phyloP scores from a whole-genome alignment of 2,113 vertebrate species.

The Diadophis punctatus region DNA sequence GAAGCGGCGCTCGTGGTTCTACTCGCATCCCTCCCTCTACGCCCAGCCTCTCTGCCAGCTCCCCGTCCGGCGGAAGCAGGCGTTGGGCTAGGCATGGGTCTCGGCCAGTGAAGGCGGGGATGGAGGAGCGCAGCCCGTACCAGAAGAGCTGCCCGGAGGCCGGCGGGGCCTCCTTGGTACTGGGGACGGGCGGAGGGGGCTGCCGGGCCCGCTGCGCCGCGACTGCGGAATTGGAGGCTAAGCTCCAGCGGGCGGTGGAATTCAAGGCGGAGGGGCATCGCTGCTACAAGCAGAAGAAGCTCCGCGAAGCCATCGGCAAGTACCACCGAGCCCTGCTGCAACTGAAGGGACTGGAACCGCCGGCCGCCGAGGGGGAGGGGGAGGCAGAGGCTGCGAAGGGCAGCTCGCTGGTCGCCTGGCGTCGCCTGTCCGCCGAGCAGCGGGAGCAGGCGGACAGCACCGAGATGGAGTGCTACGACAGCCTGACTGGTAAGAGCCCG shows the following conservation, averaged over 20 bases:
- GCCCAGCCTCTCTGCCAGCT: slow-evolving; percentile 72
- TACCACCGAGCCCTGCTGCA: slow-evolving; percentile 94
- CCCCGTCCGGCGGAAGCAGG: slow-evolving; percentile 59
- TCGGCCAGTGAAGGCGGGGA: not conserved
- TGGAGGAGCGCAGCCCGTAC: not conserved
- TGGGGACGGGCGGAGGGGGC: slow-evolving; percentile 75
- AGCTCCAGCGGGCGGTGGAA: slow-evolving; percentile 79
- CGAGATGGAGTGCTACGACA: slow-evolving; percentile 92
- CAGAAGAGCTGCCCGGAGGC: not conserved
- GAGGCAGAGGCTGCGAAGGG: slow-evolving; percentile 8
- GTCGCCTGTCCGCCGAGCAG: slow-evolving; percentile 79
- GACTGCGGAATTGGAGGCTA: slow-evolving; percentile 80
- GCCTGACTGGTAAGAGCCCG: slow-evolving; percentile 78
- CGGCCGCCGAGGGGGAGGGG: slow-evolving; percentile 30
- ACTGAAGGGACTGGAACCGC: slow-evolving; percentile 82
- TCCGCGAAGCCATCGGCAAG: slow-evolving; percentile 96
- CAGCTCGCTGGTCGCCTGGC: slow-evolving; percentile 59
- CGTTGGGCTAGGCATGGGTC: slow-evolving; percentile 25
- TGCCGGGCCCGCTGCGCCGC: slow-evolving; percentile 57
- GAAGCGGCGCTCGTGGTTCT: slow-evolving; percentile 53
- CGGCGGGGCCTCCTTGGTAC: slow-evolving; percentile 51
- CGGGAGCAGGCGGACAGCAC: slow-evolving; percentile 82
- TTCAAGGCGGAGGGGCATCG: slow-evolving; percentile 55
- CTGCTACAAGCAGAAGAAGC: slow-evolving; percentile 98
- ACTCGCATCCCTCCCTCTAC: slow-evolving; percentile 58